Evolutionary conservation across 1,140 invertebrate species (phyloP).

Genomic region (Probaryconus sp.): DNA sequence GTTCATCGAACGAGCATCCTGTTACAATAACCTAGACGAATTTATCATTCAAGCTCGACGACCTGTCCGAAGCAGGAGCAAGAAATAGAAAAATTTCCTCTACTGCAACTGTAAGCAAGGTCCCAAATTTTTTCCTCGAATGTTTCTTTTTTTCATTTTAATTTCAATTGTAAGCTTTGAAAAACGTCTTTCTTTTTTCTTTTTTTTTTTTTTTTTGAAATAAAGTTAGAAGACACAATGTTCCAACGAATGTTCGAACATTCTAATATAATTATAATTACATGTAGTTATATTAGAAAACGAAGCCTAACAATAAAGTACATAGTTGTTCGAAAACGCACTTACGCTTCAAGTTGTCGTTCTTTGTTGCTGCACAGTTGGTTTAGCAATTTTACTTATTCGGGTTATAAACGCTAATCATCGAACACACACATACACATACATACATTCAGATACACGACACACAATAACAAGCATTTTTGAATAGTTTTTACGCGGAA

Average conservation of each 20-base stretch:
- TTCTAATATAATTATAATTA: neutral
- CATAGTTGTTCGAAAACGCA: constrained; percentile 29
- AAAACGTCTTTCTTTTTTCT: too few relatives aligned
- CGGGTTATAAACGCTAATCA: constrained; percentile 38
- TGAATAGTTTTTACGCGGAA: constrained; percentile 49
- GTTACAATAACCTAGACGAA: constrained; percentile 3
- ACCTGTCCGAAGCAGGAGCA: constrained; percentile 3
- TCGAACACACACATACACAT: too few relatives aligned
- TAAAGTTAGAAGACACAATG: too few relatives aligned
- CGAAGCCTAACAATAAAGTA: constrained; percentile 21
- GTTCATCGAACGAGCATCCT: neutral
- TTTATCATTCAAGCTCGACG: constrained; percentile 18
- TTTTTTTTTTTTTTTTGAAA: too few relatives aligned
- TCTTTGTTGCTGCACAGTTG: constrained; percentile 64
- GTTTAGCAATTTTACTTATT: constrained; percentile 64
- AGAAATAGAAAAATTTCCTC: too few relatives aligned
- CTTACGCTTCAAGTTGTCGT: constrained; percentile 51
- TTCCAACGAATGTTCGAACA: too few relatives aligned
- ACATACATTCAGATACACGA: too few relatives aligned
- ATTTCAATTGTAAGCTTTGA: too few relatives aligned
- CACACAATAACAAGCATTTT: constrained; percentile 25
- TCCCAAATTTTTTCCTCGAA: neutral
- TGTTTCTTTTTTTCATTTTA: too few relatives aligned
- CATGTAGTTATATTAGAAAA: too few relatives aligned
- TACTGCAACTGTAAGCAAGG: neutral